Conservation (phyloP, 1,140 invertebrate species). For the Dendrolimus kikuchii region DNA sequence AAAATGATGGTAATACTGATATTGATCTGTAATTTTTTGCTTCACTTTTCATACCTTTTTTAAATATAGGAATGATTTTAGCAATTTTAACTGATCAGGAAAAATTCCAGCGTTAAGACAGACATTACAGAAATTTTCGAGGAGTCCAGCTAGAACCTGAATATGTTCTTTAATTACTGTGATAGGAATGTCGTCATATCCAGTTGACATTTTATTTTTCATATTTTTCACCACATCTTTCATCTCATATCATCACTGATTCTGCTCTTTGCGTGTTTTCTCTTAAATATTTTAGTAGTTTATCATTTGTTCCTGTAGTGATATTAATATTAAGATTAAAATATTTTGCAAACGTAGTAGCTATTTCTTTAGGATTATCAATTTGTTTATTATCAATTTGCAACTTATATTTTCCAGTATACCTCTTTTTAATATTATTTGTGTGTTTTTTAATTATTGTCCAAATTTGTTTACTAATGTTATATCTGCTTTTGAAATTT, state of each 20-base stretch:
- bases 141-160: conserved; percentile 12
- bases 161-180: conserved; percentile 12
- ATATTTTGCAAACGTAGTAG: not conserved
- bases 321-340: not conserved
- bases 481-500: too few relatives aligned
- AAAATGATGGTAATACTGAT: conserved; percentile 7
- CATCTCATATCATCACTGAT: not conserved
- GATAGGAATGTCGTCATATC: conserved; percentile 11
- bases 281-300: too few relatives aligned
- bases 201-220: conserved; percentile 9
- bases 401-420: too few relatives aligned
- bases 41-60: conserved; percentile 9
- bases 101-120: conserved; percentile 9
- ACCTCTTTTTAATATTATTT: too few relatives aligned
- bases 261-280: too few relatives aligned
- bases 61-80: conserved; percentile 13
- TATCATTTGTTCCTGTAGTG: too few relatives aligned
- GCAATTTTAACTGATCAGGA: conserved; percentile 16
- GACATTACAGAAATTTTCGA: conserved; percentile 10
- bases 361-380: too few relatives aligned
- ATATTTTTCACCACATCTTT: conserved; percentile 4
- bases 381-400: too few relatives aligned
- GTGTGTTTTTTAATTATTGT: too few relatives aligned
- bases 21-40: conserved; percentile 12
- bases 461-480: too few relatives aligned